Base-by-base conservation (phyloP, 2,888 invertebrate genomes). In the Zygaena filipendulae region DNA sequence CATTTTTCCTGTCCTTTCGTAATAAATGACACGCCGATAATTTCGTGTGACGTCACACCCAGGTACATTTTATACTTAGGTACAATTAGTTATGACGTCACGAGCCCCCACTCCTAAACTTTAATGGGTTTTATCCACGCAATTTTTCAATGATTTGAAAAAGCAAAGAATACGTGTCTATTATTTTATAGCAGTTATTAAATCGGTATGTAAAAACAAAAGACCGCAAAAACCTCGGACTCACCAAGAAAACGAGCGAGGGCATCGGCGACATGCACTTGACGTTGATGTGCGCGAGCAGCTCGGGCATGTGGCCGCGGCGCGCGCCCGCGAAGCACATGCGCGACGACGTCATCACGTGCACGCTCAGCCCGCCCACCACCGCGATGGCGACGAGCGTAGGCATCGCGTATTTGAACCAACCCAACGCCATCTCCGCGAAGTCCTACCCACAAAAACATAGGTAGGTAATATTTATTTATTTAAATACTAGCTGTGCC, bases 321-420 rank as follows among this genome's bases (percentile, higher is more conserved):
- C 94, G 82, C 1, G 94, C 93, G n/a, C 93, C 93, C 6, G 92
- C 93, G 62, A 92, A 94, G 50, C 93, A 88, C 87, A 94, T 90
- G 38, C 93, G 86, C 2, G 96, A 95, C 5, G 95, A 94, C 11
- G 97, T 91, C 91, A 97, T 95, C 26, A 97, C 92, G 54, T 95
- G 95, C 29, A 97, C 95, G 35, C 95, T 92, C 3, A 97, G 82
- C 2, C 96, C 95, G 32, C 97, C 97, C 53, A 96, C 86, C 2
- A 95, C 91, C 0, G 97, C 96, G 31, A 95, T 84, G 0, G 96
- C 95, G 2, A 97, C 97, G 79, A 97, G 86, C 3, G 93, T 67
- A 0, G 97, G 95, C 84, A 97, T 94, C 9, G 88, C 84, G 86
- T 91, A 90, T 5, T 87, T 81, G 48, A 91, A 81, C 37, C 77